Evolutionary conservation across 2,797 vertebrate genomes (phyloP).

Genomic region (Catharus ustulatus): DNA sequence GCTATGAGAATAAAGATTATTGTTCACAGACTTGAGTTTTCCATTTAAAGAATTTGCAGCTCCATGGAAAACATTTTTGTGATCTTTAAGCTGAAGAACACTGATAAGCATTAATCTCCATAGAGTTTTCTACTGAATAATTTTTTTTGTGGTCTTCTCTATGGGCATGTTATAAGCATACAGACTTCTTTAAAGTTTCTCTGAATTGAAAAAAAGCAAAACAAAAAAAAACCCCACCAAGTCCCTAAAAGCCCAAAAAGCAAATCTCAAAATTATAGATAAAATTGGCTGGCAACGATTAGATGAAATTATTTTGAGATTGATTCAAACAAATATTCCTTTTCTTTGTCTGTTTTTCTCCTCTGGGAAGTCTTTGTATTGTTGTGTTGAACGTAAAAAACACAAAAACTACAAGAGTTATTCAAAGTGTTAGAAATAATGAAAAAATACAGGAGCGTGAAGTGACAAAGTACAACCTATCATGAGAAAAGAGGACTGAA

Average conservation of each 20-base stretch:
- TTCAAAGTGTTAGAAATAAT: not conserved
- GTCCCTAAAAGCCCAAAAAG: rapidly evolving
- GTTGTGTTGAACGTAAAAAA: not conserved
- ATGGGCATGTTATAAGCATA: not conserved
- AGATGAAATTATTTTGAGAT: not conserved
- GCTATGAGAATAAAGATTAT: not conserved
- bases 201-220: not conserved
- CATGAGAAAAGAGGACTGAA: not conserved
- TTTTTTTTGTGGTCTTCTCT: not conserved
- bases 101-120: not conserved
- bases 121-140: not conserved
- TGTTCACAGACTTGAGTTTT: not conserved
- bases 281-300: not conserved
- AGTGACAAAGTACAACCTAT: not conserved
- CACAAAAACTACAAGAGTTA: not conserved
- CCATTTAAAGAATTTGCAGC: not conserved
- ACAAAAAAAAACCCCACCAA: too few relatives aligned
- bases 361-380: not conserved
- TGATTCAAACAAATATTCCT: not conserved
- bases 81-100: not conserved
- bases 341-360: not conserved
- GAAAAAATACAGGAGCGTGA: rapidly evolving
- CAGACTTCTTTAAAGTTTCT: not conserved
- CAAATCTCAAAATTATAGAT: not conserved
- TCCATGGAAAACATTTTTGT: not conserved